These are phyloP conservation scores for Spilarctia lutea DNA, from an alignment of 2,888 invertebrate species.

Conservation along the genomic window DNA sequence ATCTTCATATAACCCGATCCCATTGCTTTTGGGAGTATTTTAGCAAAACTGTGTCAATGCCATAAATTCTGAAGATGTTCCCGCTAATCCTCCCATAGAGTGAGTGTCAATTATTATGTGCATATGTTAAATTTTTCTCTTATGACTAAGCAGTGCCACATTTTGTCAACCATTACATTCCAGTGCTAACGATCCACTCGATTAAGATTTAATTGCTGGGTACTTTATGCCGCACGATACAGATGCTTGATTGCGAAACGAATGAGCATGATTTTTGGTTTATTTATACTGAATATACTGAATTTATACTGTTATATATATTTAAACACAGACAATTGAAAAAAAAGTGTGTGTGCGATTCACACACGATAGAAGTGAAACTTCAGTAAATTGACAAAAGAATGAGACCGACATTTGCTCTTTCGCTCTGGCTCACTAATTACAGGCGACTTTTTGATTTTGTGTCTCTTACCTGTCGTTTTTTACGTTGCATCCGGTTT, in stretches of 20 bases:
- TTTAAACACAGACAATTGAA: neutral
- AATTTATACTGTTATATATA: too few species aligned
- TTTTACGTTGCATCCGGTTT: too few species aligned
- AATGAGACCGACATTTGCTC: too few species aligned
- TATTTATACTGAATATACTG: conserved; percentile 10
- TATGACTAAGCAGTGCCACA: conserved; percentile 39
- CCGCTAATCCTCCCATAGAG: conserved; percentile 22
- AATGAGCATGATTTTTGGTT: conserved; percentile 39
- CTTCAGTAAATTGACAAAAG: too few species aligned
- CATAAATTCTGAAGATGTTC: neutral
- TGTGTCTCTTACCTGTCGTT: too few species aligned
- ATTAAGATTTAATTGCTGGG: conserved; percentile 68
- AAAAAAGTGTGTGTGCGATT: too few species aligned
- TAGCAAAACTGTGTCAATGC: neutral
- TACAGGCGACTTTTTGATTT: too few species aligned
- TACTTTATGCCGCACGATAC: conserved; percentile 50
- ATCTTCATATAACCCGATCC: too few species aligned
- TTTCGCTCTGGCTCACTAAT: too few species aligned
- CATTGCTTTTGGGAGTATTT: neutral
- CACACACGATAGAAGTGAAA: too few species aligned
- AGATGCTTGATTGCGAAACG: conserved; percentile 45
- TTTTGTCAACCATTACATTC: conserved; percentile 39
- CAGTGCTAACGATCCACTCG: conserved; percentile 37
- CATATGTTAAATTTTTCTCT: conserved; percentile 50
- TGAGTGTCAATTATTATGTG: conserved; percentile 43